Base-by-base conservation (phyloP, 2,888 invertebrate genomes). In the Tridacna gigas region DNA sequence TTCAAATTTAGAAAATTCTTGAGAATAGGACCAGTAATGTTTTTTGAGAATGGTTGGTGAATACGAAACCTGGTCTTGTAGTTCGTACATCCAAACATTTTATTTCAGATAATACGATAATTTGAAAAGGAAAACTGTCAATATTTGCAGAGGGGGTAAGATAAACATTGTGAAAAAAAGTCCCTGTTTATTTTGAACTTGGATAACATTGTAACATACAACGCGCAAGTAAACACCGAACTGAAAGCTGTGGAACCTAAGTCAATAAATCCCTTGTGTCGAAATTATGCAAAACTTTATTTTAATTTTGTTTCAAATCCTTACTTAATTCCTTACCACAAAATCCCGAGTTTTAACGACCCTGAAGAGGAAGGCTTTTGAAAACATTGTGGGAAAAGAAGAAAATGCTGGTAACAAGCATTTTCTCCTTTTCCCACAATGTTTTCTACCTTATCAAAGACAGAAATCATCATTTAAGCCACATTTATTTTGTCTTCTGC, bases 171-270 rank as follows among this genome's bases (percentile, higher is more conserved):
- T 37, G 67, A 67, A 45, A 67, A 45, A 28, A n/a, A n/a, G 4
- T 37, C 45, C n/a, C 37, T 67, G n/a, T 67, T 67, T 67, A 18
- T 51, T 26, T 25, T n/a, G 71, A 25, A 20, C 51, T 71, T 26
- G 51, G 71, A 71, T 71, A 71, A 71, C 47, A 71, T 71, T 71
- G 71, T 71, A 45, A 71, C 51, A 71, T n/a, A 26, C 20, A 71
- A 45, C 18, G 11, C 12, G 28, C 28, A 22, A 71, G 71, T 51
- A 71, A 71, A 71, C 47, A 71, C 45, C 25, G 25, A 22, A 71
- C n/a, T 71, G 47, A 47, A 71, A 71, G 9, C n/a, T 51, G 2
- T 48, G 48, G 71, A 51, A 71, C 71, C 71, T 25, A 71, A 71
- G 51, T 71, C 71, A 71, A 71, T 20, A 71, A 71, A 15, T 56